Evolutionary conservation across 2,797 vertebrate species (phyloP).

Genomic region (Oreochromis mossambicus): DNA sequence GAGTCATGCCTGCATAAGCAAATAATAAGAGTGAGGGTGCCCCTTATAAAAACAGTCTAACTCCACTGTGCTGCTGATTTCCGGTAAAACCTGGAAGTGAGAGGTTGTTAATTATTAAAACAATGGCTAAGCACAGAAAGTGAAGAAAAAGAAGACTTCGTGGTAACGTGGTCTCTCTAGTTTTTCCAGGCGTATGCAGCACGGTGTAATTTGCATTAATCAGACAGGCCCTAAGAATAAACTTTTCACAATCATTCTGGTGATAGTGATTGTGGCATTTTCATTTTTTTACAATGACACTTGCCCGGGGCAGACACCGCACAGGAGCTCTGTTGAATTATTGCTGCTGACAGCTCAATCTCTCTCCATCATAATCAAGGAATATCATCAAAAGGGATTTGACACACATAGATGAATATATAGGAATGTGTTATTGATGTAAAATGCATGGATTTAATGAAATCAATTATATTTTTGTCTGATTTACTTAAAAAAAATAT

Average conservation of each 20-base stretch:
- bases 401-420: not conserved
- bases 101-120: constrained; percentile 3
- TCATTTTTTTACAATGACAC: constrained; percentile 41
- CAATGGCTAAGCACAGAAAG: not conserved
- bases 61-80: not conserved
- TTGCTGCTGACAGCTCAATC: constrained; percentile 57
- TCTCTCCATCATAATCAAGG: constrained; percentile 52
- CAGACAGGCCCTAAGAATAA: constrained; percentile 60
- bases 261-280: constrained; percentile 52
- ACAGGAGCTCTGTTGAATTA: constrained; percentile 43
- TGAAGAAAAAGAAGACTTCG: not conserved
- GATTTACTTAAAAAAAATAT: not conserved
- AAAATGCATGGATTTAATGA: not conserved
- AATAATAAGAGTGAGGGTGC: not conserved
- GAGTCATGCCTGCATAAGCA: not conserved
- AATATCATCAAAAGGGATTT: constrained; percentile 4
- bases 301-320: constrained; percentile 17
- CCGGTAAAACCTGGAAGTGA: not conserved
- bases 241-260: constrained; percentile 52
- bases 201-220: constrained; percentile 71
- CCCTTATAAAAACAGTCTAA: not conserved
- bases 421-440: not conserved
- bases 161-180: not conserved
- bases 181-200: constrained; percentile 29
- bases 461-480: not conserved